A percentile compares a stretch with the other conserved stretches of the same genome.
These are phyloP conservation scores for Callyntrura sp. DNA, from an alignment of 2,888 invertebrate genomes.

Conservation along the genomic window DNA sequence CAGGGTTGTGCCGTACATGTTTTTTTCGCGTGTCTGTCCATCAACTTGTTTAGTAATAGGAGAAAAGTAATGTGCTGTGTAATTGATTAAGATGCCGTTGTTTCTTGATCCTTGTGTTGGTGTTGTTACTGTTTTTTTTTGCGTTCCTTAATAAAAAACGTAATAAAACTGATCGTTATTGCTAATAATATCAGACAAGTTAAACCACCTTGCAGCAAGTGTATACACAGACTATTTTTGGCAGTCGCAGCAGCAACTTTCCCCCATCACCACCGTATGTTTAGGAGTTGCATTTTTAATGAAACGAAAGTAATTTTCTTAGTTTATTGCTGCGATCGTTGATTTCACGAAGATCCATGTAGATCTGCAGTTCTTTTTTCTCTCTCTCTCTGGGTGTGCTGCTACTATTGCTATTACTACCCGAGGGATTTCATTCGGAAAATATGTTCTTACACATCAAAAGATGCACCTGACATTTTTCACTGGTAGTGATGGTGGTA, in stretches of 20 bases:
- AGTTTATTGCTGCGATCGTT: slow-evolving; percentile 7
- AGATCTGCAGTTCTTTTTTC: background rate
- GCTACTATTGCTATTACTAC: no score
- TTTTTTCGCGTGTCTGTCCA: background rate
- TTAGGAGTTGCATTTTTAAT: background rate
- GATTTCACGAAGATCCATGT: background rate
- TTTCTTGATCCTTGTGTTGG: no score
- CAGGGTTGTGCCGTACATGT: no score
- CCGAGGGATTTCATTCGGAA: background rate
- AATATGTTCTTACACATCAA: background rate
- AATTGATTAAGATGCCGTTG: slow-evolving; percentile 58
- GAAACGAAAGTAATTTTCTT: slow-evolving; percentile 35
- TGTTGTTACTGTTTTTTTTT: background rate
- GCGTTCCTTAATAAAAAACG: slow-evolving; percentile 38
- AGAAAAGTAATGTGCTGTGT: slow-evolving; percentile 54
- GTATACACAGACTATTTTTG: background rate
- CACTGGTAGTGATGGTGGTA: background rate
- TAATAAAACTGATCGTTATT: slow-evolving; percentile 42
- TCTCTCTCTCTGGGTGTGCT: background rate
- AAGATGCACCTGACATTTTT: slow-evolving; percentile 32
- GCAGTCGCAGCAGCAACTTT: background rate
- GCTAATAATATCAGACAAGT: slow-evolving; percentile 43
- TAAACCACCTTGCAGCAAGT: background rate
- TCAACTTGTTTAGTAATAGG: slow-evolving; percentile 29
- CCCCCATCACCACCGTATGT: background rate